These are phyloP conservation scores for Thripadectes ignobilis DNA, from an alignment of 2,797 vertebrate genomes.

Conservation along the genomic window DNA sequence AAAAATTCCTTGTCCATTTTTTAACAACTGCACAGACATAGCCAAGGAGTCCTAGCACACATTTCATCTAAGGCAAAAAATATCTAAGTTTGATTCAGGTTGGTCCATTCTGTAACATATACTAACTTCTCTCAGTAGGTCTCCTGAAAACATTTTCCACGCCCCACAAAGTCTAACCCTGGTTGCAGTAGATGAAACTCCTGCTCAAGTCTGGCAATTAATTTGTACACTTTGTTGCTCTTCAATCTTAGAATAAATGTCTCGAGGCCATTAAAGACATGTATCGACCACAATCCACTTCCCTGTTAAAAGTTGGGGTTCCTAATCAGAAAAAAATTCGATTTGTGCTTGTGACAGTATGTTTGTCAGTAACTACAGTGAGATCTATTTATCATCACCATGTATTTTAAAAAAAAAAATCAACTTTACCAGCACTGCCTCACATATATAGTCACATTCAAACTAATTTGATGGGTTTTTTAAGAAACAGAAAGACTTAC, in stretches of 20 bases:
- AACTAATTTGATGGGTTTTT: not conserved
- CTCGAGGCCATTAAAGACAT: not conserved
- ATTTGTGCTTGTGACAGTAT: not conserved
- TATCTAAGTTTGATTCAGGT: not conserved
- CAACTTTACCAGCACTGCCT: not conserved
- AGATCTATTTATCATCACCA: not conserved
- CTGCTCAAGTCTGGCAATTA: not conserved
- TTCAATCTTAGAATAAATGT: not conserved
- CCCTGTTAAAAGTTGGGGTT: not conserved
- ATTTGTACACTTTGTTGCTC: not conserved
- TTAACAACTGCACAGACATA: not conserved
- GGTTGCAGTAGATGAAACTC: not conserved
- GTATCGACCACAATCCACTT: not conserved
- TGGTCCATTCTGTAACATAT: not conserved
- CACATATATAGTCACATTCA: not conserved
- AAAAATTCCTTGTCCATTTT: not conserved
- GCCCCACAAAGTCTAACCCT: not conserved
- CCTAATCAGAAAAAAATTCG: not conserved
- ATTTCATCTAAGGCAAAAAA: not conserved
- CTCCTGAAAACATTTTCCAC: not conserved
- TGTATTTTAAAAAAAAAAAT: not conserved
- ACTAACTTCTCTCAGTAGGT: not conserved
- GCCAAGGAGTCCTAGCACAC: not conserved
- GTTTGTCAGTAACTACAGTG: not conserved
- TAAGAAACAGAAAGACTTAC: slow-evolving; percentile 23